A percentile compares a stretch with the other conserved stretches of the same genome.
phyloP scores from a whole-genome alignment of 2,888 invertebrate genomes.

The Pyrochroa serraticornis region DNA sequence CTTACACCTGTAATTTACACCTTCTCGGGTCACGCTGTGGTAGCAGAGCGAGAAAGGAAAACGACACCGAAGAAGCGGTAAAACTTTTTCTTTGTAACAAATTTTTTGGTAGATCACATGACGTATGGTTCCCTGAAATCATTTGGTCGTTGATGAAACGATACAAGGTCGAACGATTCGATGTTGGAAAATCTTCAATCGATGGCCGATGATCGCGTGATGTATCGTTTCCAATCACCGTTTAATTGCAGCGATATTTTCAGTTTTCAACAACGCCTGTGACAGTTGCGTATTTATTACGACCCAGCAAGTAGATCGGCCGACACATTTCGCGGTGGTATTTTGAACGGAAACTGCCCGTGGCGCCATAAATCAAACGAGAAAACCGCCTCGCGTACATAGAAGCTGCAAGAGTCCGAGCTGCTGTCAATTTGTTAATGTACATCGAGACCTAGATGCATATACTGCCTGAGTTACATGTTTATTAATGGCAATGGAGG shows the following conservation, averaged over 20 bases:
- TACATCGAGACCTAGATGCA: slow-evolving; percentile 17
- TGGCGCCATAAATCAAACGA: slow-evolving; percentile 24
- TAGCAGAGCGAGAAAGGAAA: background rate
- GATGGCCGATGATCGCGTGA: slow-evolving; percentile 9
- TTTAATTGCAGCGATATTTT: slow-evolving; percentile 30
- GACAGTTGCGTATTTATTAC: slow-evolving; percentile 18
- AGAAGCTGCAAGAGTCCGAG: slow-evolving; percentile 26
- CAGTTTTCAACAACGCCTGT: slow-evolving; percentile 27
- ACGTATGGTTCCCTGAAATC: too few species aligned
- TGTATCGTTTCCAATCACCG: slow-evolving; percentile 24
- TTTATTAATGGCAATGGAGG: slow-evolving; percentile 21
- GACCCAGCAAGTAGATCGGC: slow-evolving; percentile 20
- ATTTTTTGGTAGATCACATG: too few species aligned
- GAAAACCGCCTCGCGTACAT: slow-evolving; percentile 21
- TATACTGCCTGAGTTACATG: slow-evolving; percentile 21
- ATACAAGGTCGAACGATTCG: slow-evolving; percentile 9
- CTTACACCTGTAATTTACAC: slow-evolving; percentile 51
- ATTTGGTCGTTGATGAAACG: slow-evolving; percentile 2
- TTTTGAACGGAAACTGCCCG: slow-evolving; percentile 29
- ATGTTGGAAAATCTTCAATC: background rate
- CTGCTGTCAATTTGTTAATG: slow-evolving; percentile 26
- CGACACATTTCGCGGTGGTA: slow-evolving; percentile 24
- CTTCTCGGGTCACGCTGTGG: slow-evolving; percentile 42
- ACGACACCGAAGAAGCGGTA: background rate
- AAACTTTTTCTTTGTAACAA: too few species aligned